Evolutionary conservation across 2,888 invertebrate species (phyloP), one percentile per base, ranked within the genome.

Genomic region (Caenorhabditis uteleia): DNA sequence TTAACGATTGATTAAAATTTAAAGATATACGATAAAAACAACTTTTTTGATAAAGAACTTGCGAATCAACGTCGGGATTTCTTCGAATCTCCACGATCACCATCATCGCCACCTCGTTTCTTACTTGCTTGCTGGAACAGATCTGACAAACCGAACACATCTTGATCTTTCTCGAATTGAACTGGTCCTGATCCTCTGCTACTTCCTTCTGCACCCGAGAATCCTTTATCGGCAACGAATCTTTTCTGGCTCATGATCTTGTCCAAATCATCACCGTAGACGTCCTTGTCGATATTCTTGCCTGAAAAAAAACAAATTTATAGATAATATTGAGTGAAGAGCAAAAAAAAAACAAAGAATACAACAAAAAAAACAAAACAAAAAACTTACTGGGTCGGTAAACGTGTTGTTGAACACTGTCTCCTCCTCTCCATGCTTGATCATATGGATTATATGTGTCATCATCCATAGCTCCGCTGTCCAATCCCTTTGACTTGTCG

Each of bases 391-490:
- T 88, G 0, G 94, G 94, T 36, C 94, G 86, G 85, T 95, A 95
- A 55, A 99, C 89, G 84, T 93, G 92, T 33, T 91, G 89, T 0
- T 91, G 92, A 60, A 95, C 88, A 1, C 89, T 89, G 75, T 90
- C 91, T 27, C 90, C 89, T 76, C 92, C 91, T 53, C 95, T 89
- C 98, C 97, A 99, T 0, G 98, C 93, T 84, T 94, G 93, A 85
- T 97, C 95, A 83, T 98, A 98, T 0, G 97, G 95, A 84, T 91
- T 94, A 86, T 98, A 99, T 0, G 90, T 91, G 79, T 98, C 98
- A 78, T 98, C 98, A 79, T 97, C 95, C 68, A 80, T 79, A 0
- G 90, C 94, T 0, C 95, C 95, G 72, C 91, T 90, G 82, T 93
- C 95, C 89, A 98, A 90, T 29, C 88, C 88, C 85, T 84, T 85